These are phyloP conservation scores for Ariopsis seemanni DNA, from an alignment of 2,113 vertebrate species.

Conservation along the genomic window DNA sequence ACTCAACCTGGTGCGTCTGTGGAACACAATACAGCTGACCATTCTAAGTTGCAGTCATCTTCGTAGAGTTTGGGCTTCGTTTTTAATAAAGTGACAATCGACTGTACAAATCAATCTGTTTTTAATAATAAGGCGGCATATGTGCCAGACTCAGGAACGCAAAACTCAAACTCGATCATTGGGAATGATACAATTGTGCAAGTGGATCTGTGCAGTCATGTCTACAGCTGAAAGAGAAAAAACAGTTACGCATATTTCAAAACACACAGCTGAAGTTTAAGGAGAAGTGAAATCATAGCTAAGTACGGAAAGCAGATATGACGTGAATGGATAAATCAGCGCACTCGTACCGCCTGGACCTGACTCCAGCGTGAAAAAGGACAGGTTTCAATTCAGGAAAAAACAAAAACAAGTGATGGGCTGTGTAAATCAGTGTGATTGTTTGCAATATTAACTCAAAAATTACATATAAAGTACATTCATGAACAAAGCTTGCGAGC, in stretches of 20 bases:
- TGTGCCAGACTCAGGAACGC: constrained; percentile 59
- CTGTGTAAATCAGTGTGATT: not conserved
- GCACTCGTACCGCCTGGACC: not conserved
- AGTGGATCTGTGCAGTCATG: constrained; percentile 34
- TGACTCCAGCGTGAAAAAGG: not conserved
- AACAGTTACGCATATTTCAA: not conserved
- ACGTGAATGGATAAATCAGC: not conserved
- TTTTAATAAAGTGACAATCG: constrained; percentile 28
- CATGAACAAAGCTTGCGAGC: constrained; percentile 63
- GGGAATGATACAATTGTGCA: constrained; percentile 25
- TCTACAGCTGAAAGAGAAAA: constrained; percentile 59
- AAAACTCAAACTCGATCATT: not conserved
- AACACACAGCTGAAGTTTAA: not conserved
- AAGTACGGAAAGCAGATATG: constrained; percentile 9
- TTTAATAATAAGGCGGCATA: constrained; percentile 68
- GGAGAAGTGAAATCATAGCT: not conserved
- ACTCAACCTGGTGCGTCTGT: constrained; percentile 22
- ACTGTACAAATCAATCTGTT: constrained; percentile 59
- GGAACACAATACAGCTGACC: not conserved
- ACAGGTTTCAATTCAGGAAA: not conserved
- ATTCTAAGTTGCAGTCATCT: not conserved
- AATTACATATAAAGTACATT: constrained; percentile 70
- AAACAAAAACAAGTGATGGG: not conserved
- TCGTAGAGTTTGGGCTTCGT: not conserved
- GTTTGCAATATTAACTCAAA: constrained; percentile 25